phyloP scores from a whole-genome alignment of 2,113 vertebrate species.

The Cavia aperea region DNA sequence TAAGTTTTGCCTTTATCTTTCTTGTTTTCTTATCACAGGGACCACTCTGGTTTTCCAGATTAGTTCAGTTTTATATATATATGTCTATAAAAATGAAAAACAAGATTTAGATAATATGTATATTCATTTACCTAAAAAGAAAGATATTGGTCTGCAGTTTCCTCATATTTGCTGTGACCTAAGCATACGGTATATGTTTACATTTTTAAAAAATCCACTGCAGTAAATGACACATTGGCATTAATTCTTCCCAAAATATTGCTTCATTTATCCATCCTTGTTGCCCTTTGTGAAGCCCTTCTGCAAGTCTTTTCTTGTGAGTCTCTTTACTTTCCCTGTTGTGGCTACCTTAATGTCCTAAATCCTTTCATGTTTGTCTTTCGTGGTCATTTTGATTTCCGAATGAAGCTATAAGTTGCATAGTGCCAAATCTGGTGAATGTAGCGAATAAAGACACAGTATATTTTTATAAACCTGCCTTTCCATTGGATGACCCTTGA shows the following conservation, averaged over 20 bases:
- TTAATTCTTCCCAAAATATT: not conserved
- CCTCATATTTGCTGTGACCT: not conserved
- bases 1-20: not conserved
- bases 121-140: not conserved
- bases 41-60: not conserved
- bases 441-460: not conserved
- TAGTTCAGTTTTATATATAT: slow-evolving; percentile 16
- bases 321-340: not conserved
- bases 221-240: not conserved
- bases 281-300: not conserved
- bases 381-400: not conserved
- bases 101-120: not conserved
- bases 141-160: not conserved
- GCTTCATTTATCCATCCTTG: not conserved
- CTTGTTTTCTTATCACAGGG: not conserved
- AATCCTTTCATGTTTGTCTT: not conserved
- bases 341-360: not conserved
- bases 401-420: not conserved
- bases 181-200: not conserved
- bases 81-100: slow-evolving; percentile 27
- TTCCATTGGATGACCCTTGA: not conserved
- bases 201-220: not conserved
- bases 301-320: not conserved
- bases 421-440: not conserved
- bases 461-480: not conserved